phyloP scores from a whole-genome alignment of 2,888 invertebrate species.

The Acrobasis repandana region DNA sequence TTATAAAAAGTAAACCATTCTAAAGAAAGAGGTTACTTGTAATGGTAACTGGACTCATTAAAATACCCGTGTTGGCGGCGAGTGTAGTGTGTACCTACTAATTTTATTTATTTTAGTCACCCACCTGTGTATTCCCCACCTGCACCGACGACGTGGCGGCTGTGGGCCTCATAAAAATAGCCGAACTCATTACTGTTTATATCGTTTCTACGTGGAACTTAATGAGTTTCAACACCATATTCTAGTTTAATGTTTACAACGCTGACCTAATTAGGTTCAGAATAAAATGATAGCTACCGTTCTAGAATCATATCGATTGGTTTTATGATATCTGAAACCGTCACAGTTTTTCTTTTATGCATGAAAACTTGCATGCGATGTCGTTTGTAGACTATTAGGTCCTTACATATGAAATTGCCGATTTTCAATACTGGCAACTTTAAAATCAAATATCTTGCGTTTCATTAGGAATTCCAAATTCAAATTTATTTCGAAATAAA shows the following conservation, averaged over 20 bases:
- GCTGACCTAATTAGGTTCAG: constrained; percentile 15
- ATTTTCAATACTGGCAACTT: too few relatives aligned
- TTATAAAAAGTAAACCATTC: background rate
- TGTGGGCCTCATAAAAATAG: constrained; percentile 46
- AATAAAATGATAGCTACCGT: constrained; percentile 4
- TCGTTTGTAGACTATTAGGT: background rate
- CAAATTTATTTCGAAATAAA: too few relatives aligned
- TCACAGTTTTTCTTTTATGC: constrained; percentile 6
- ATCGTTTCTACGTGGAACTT: constrained; percentile 24
- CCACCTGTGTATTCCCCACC: constrained; percentile 46
- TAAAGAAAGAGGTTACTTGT: background rate
- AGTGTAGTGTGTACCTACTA: constrained; percentile 32
- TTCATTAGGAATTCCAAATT: too few relatives aligned
- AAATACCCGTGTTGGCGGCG: constrained; percentile 5
- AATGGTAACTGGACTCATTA: background rate
- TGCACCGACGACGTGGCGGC: constrained; percentile 38
- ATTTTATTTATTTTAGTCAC: constrained; percentile 47
- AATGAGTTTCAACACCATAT: constrained; percentile 15
- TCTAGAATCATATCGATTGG: constrained; percentile 8
- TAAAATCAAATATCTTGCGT: too few relatives aligned
- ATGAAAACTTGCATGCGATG: constrained; percentile 14
- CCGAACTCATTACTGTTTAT: constrained; percentile 51
- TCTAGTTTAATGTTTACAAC: constrained; percentile 11
- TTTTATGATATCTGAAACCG: background rate
- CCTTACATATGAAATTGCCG: too few relatives aligned